Percentiles rank a stretch among this genome's conserved stretches.
These are phyloP conservation scores for Chrysotoxum bicinctum DNA, from an alignment of 2,888 invertebrate genomes.

Conservation along the genomic window DNA sequence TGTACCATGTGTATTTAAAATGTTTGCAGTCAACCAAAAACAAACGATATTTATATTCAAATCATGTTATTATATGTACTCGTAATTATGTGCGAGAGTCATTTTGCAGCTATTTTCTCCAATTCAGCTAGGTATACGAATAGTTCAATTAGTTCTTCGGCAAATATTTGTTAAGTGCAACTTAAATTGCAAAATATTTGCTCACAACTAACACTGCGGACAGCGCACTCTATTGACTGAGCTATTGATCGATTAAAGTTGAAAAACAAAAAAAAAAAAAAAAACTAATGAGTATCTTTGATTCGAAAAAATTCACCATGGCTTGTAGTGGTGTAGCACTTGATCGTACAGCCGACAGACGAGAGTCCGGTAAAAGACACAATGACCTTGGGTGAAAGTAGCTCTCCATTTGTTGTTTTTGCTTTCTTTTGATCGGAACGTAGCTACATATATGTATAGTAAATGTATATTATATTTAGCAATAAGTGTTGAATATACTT, in stretches of 20 bases:
- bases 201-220: conserved; percentile 15
- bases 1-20: conserved; percentile 15
- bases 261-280: conserved; percentile 33
- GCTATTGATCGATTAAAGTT: conserved; percentile 20
- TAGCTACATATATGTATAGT: conserved; percentile 9
- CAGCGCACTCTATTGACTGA: conserved; percentile 26
- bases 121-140: conserved; percentile 40
- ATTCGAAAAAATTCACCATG: conserved; percentile 24
- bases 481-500: conserved; percentile 43
- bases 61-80: neutral
- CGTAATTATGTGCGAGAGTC: neutral
- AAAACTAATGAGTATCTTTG: conserved; percentile 34
- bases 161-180: conserved; percentile 62
- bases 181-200: conserved; percentile 61
- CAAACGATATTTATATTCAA: conserved; percentile 24
- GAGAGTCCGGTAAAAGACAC: conserved; percentile 74
- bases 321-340: neutral
- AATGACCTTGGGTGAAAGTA: conserved; percentile 76
- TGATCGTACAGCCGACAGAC: conserved; percentile 14
- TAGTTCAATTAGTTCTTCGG: conserved; percentile 41
- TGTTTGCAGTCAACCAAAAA: neutral
- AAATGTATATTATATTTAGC: conserved; percentile 35
- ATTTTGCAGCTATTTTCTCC: conserved; percentile 45
- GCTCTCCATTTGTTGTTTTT: conserved; percentile 74
- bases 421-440: conserved; percentile 65